Conservation (phyloP, 1,140 invertebrate species). For the Leptoteleia sp. region DNA sequence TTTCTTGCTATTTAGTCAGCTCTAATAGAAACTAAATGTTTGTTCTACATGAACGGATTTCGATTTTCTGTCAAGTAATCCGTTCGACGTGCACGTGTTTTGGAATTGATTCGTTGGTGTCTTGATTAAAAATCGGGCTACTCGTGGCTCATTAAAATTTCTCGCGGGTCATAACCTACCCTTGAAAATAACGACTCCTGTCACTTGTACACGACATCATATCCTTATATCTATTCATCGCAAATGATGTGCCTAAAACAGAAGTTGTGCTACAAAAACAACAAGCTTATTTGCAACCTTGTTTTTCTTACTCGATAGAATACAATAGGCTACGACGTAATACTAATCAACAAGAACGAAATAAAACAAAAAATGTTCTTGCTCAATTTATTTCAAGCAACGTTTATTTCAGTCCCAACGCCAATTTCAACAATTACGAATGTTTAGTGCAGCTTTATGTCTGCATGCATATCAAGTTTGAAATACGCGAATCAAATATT, state of each 20-base stretch:
- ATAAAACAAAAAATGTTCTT: too few relatives aligned
- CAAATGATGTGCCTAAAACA: too few relatives aligned
- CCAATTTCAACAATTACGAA: background rate
- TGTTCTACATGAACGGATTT: constrained; percentile 1
- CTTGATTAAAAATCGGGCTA: constrained; percentile 21
- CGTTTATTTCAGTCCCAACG: too few relatives aligned
- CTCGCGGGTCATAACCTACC: constrained; percentile 44
- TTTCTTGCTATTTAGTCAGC: background rate
- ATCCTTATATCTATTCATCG: constrained; percentile 3
- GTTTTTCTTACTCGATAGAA: too few relatives aligned
- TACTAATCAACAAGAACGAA: too few relatives aligned
- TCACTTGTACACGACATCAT: constrained; percentile 10
- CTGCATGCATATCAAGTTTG: too few relatives aligned
- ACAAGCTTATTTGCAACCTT: too few relatives aligned
- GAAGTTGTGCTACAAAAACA: too few relatives aligned
- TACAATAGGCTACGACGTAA: too few relatives aligned
- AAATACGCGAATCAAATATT: background rate
- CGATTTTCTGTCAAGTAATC: constrained; percentile 12
- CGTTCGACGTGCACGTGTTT: background rate
- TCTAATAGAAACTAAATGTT: background rate
- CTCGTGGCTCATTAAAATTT: constrained; percentile 34
- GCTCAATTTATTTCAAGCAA: too few relatives aligned
- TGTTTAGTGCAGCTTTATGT: background rate
- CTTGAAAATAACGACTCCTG: constrained; percentile 32
- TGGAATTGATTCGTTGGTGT: constrained; percentile 17